Evolutionary conservation across 2,888 invertebrate genomes (phyloP).

Genomic region (Drosophila nr. perissopoda): DNA sequence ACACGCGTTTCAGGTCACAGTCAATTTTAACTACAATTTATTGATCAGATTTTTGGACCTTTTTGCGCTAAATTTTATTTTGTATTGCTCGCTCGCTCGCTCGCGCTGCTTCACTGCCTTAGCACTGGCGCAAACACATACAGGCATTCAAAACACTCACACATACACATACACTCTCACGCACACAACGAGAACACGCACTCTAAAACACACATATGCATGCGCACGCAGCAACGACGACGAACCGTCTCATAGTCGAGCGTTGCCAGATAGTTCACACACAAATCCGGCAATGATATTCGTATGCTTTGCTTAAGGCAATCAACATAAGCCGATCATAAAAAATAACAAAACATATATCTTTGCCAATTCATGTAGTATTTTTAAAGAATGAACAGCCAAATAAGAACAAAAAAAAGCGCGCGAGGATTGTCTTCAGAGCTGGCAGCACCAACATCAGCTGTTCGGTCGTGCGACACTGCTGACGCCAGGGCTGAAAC

Average conservation of each 20-base stretch:
- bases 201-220: constrained; percentile 32
- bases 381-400: neutral
- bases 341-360: neutral
- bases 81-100: constrained; percentile 76
- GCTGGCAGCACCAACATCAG: constrained; percentile 46
- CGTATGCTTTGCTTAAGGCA: neutral
- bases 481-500: constrained; percentile 41
- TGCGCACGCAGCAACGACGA: constrained; percentile 57
- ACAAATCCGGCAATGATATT: constrained; percentile 3
- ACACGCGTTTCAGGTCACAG: constrained; percentile 46
- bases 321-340: neutral
- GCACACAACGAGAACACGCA: constrained; percentile 32
- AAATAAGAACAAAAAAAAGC: constrained; percentile 19
- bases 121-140: constrained; percentile 54
- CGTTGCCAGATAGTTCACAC: constrained; percentile 40
- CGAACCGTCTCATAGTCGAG: constrained; percentile 39
- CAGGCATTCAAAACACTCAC: constrained; percentile 4
- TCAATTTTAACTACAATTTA: constrained; percentile 58
- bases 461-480: constrained; percentile 47
- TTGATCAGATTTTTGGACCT: constrained; percentile 65
- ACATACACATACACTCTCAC: constrained; percentile 1
- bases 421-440: constrained; percentile 23
- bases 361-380: neutral
- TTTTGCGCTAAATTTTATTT: constrained; percentile 76
- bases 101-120: constrained; percentile 61